A percentile compares a stretch with the other conserved stretches of the same genome.
Evolutionary conservation across 1,140 invertebrate species (phyloP).

Genomic region (Sminthurides bifidus): DNA sequence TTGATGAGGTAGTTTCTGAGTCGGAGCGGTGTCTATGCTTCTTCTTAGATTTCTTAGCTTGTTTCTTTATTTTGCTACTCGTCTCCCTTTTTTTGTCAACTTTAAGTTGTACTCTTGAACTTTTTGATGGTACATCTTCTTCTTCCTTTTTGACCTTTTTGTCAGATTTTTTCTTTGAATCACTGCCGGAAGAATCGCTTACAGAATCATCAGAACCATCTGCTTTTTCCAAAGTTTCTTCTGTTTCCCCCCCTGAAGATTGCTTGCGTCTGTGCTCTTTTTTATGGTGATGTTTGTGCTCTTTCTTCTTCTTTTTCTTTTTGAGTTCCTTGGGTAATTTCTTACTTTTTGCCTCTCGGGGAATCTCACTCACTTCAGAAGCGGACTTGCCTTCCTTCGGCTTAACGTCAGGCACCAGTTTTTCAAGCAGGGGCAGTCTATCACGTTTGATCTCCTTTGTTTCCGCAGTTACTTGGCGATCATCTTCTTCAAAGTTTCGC

Average conservation of each 20-base stretch:
- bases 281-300: neutral
- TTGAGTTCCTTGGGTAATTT: neutral
- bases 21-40: neutral
- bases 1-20: neutral
- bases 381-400: too few relatives aligned
- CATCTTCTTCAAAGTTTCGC: too few relatives aligned
- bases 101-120: neutral
- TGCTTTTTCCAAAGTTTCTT: too few relatives aligned
- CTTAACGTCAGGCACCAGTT: too few relatives aligned
- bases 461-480: too few relatives aligned
- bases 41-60: slow-evolving; percentile 19
- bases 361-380: neutral
- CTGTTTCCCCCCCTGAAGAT: too few relatives aligned
- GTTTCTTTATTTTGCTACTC: slow-evolving; percentile 9
- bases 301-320: slow-evolving; percentile 11
- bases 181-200: too few relatives aligned
- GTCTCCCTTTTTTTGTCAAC: slow-evolving; percentile 8
- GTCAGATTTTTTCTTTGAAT: slow-evolving; percentile 3
- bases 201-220: too few relatives aligned
- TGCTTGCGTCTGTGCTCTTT: neutral
- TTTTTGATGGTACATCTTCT: slow-evolving; percentile 9
- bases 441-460: too few relatives aligned
- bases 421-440: too few relatives aligned
- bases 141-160: slow-evolving; percentile 14
- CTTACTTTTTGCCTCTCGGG: slow-evolving; percentile 7